Percentiles rank a stretch among this genome's conserved stretches.
These are phyloP conservation scores for Tenthredo distinguenda DNA, from an alignment of 2,888 invertebrate species.

Conservation along the genomic window DNA sequence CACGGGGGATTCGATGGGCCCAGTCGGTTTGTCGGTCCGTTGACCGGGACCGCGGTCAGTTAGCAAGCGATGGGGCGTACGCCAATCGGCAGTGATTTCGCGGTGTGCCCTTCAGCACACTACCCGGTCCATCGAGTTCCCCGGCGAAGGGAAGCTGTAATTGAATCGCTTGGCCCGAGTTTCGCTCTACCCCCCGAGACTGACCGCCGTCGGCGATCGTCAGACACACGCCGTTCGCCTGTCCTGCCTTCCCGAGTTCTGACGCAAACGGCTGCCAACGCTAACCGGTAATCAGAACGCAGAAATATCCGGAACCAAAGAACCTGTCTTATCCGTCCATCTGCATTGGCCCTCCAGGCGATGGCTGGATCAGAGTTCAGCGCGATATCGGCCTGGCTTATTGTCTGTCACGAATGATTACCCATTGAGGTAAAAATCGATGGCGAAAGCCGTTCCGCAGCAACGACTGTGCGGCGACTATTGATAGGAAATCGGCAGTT, in stretches of 20 bases:
- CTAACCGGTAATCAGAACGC: constrained; percentile 7
- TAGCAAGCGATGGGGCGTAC: constrained; percentile 50
- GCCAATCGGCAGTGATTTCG: constrained; percentile 50
- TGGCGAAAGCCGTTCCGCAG: not conserved
- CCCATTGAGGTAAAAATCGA: not conserved
- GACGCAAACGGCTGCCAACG: not conserved
- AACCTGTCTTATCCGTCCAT: not conserved
- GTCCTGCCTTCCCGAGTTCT: not conserved
- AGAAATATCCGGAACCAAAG: constrained; percentile 6
- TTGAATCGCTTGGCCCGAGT: constrained; percentile 65
- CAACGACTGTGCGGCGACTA: not conserved
- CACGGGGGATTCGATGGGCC: constrained; percentile 4
- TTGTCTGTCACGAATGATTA: not conserved
- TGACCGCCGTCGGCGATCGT: constrained; percentile 65
- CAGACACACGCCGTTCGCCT: constrained; percentile 62
- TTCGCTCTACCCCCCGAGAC: constrained; percentile 59
- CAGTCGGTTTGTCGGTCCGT: constrained; percentile 42
- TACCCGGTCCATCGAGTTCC: constrained; percentile 33
- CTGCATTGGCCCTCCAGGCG: constrained; percentile 1
- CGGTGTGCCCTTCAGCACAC: constrained; percentile 39
- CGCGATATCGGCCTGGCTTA: not conserved
- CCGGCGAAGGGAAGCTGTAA: constrained; percentile 60
- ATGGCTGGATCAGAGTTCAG: not conserved
- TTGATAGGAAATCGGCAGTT: not conserved
- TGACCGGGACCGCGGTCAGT: constrained; percentile 49